phyloP scores from a whole-genome alignment of 2,113 vertebrate species.

The Cranoglanis bouderius region DNA sequence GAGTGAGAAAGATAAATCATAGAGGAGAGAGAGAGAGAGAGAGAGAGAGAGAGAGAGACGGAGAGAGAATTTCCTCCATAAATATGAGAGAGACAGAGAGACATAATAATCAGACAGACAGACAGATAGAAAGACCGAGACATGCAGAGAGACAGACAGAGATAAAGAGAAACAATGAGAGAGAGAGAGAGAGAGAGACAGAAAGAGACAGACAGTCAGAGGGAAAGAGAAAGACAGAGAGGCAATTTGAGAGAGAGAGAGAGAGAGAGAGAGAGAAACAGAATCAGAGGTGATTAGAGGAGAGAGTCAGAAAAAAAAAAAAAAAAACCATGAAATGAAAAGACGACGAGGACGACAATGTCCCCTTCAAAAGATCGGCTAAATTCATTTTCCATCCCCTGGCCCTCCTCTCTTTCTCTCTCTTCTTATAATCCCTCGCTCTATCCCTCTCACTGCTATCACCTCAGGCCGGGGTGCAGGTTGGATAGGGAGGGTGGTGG shows the following conservation, averaged over 20 bases:
- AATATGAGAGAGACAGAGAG: neutral
- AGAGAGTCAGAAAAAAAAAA: slow-evolving; percentile 39
- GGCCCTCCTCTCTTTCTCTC: neutral
- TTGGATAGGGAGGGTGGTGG: neutral
- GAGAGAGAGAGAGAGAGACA: neutral
- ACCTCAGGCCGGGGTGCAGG: slow-evolving; percentile 42
- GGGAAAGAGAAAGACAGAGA: neutral
- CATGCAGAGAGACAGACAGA: neutral
- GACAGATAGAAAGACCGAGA: no score
- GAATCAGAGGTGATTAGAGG: neutral
- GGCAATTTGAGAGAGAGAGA: neutral
- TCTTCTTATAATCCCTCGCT: neutral
- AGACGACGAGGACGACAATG: slow-evolving; percentile 42
- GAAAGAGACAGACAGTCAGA: neutral
- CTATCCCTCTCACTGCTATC: slow-evolving; percentile 13
- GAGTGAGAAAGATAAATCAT: neutral
- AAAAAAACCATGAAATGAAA: slow-evolving; percentile 39
- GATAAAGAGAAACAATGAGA: neutral
- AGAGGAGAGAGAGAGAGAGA: neutral
- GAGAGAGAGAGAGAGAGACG: neutral
- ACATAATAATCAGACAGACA: no score
- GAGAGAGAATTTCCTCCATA: no score
- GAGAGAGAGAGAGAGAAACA: neutral
- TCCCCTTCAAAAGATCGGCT: slow-evolving; percentile 41
- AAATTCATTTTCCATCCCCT: slow-evolving; percentile 32